Conservation (phyloP, 2,113 vertebrate genomes). For the Bambusicola thoracicus region DNA sequence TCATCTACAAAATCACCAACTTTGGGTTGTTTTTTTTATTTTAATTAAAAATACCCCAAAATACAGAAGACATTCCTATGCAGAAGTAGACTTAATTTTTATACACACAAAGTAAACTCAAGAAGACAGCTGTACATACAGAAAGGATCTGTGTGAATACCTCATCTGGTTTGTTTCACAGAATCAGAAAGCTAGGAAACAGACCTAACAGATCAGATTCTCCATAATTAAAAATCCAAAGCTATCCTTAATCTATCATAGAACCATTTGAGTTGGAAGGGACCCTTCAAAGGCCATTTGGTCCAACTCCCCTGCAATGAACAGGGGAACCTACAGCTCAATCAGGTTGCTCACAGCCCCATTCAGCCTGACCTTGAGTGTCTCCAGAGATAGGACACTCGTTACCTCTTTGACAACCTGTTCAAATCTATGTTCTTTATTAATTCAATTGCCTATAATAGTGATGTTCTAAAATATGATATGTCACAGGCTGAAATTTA, state of each 20-base stretch:
- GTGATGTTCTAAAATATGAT: background rate
- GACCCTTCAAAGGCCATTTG: no score
- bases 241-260: background rate
- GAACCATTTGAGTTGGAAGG: no score
- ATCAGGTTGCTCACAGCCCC: no score
- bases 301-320: no score
- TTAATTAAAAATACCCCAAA: background rate
- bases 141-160: background rate
- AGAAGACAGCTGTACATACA: background rate
- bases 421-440: background rate
- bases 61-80: background rate
- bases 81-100: background rate
- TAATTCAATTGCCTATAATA: slow-evolving; percentile 13
- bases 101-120: background rate
- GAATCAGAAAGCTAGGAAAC: background rate
- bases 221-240: background rate
- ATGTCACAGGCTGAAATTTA: background rate
- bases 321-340: no score
- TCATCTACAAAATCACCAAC: background rate
- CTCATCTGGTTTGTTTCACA: background rate
- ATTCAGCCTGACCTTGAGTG: no score
- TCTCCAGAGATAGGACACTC: no score
- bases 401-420: no score
- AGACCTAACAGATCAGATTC: slow-evolving; percentile 3
- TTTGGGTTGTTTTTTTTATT: background rate